Base-by-base conservation (phyloP, 2,797 vertebrate species). In the Leptatherina wallacei region DNA sequence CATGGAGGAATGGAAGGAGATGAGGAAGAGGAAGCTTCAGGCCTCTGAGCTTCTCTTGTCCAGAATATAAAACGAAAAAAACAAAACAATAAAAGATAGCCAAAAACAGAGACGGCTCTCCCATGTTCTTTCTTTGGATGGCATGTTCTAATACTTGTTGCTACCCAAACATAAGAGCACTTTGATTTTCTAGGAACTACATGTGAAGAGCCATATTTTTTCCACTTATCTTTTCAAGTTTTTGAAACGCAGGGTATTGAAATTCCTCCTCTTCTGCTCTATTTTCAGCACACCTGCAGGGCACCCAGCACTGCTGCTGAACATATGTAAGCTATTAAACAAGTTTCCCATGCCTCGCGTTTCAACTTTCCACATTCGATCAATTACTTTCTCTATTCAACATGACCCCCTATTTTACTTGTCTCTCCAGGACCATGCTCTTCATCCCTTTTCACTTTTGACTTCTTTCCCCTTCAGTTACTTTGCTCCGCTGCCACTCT, bases 261-360 rank as follows among this genome's bases (percentile, higher is more conserved):
- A 87, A 90, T 73, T 49, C 77, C 88, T 86, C 78, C 85, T 85
- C 57, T 78, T 70, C 82, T 80, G 65, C 76, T 70, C 88, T 90
- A 90, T 91, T 90, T 87, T 49, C 81, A 85, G 80, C 84, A 38
- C 76, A 81, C 78, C 89, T 88, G 78, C 62, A 90, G 85, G 89
- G 85, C 75, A 78, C 81, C 63, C 74, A 70, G 73, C 72, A 1
- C 77, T 36, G 68, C 80, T 62, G 77, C 73, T 69, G 59, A 84
- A 87, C 85, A 85, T 77, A 81, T 70, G 75, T 78, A 63, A 84
- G 82, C 80, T 63, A 59, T 76, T 79, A 82, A 71, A 61, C 72
- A 33, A 54, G 51, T 66, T 73, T 73, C 67, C 64, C 62, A 22
- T 74, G 61, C 69, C 60, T 78, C 36, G 54, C 0, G 18, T 64